phyloP scores from a whole-genome alignment of 2,888 invertebrate genomes.

The Polymixis lichenea region DNA sequence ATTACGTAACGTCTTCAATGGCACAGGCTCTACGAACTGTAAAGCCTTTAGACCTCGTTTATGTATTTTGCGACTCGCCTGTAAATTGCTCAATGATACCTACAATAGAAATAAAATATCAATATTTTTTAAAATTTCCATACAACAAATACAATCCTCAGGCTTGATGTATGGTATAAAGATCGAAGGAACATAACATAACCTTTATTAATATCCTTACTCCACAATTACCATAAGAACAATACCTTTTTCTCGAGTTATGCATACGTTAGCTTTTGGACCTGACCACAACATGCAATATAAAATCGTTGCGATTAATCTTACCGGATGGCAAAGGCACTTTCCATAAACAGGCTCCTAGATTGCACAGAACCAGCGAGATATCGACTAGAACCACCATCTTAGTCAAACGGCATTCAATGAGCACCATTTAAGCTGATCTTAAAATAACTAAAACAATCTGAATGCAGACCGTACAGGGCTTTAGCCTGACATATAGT shows the following conservation, averaged over 20 bases:
- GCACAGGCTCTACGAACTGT: not conserved
- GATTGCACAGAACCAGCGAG: conserved; percentile 32
- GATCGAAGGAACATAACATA: conserved; percentile 17
- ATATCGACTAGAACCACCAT: conserved; percentile 45
- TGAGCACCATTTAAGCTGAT: conserved; percentile 70
- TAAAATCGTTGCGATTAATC: conserved; percentile 27
- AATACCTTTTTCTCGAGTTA: conserved; percentile 31
- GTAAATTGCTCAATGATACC: not conserved
- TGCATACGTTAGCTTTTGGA: conserved; percentile 5
- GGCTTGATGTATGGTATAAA: conserved; percentile 14
- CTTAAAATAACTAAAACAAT: conserved; percentile 83
- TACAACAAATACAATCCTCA: conserved; percentile 5
- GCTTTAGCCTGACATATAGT: conserved; percentile 79
- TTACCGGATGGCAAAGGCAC: conserved; percentile 30
- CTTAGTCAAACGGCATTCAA: conserved; percentile 60
- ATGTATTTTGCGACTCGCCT: not conserved
- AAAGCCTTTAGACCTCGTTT: not conserved
- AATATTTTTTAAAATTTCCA: conserved; percentile 14
- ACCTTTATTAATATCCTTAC: conserved; percentile 28
- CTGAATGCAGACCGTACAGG: conserved; percentile 82
- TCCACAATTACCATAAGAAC: conserved; percentile 47
- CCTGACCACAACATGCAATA: conserved; percentile 20
- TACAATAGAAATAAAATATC: not conserved
- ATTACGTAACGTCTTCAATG: conserved; percentile 16
- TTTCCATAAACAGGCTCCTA: conserved; percentile 27